Percentiles rank a stretch among this genome's conserved stretches.
These are phyloP conservation scores for Agrenia bidenticulata DNA, from an alignment of 2,888 invertebrate genomes.

Conservation along the genomic window DNA sequence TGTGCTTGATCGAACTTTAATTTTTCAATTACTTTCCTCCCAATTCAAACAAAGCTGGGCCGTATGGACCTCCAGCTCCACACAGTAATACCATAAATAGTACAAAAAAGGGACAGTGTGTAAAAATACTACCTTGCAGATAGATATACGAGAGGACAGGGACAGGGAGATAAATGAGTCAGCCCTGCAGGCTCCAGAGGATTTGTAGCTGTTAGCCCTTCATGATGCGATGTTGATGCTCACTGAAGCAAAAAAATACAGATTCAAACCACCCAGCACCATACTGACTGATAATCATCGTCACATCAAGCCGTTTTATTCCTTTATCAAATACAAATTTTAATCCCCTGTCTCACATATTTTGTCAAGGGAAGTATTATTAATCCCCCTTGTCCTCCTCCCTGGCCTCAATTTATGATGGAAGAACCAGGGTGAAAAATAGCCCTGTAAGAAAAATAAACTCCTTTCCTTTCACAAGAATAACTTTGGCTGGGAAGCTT, in stretches of 20 bases:
- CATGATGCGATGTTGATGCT: slow-evolving; percentile 1
- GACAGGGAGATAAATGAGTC: slow-evolving; percentile 20
- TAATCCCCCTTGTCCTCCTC: slow-evolving; percentile 5
- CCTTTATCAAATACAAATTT: slow-evolving; percentile 13
- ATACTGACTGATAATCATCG: slow-evolving; percentile 16
- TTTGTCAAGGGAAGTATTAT: slow-evolving; percentile 17
- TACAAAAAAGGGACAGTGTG: too few species aligned
- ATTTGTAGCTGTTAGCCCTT: slow-evolving; percentile 16
- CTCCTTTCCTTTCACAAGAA: too few species aligned
- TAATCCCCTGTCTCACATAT: slow-evolving; percentile 13
- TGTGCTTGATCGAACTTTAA: slow-evolving; percentile 11
- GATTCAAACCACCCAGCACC: slow-evolving; percentile 12
- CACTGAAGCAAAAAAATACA: slow-evolving; percentile 13
- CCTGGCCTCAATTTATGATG: neutral
- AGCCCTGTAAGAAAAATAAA: too few species aligned
- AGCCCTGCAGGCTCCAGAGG: slow-evolving; percentile 15
- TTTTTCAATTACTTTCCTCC: slow-evolving; percentile 13
- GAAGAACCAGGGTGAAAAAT: too few species aligned
- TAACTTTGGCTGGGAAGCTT: too few species aligned
- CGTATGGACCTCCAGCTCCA: too few species aligned
- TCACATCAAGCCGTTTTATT: slow-evolving; percentile 16
- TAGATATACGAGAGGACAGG: neutral
- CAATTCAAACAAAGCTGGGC: neutral
- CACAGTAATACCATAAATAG: too few species aligned
- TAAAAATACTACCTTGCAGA: too few species aligned